These are phyloP conservation scores for Eurystomus glaucurus DNA, from an alignment of 2,797 vertebrate species.

Conservation along the genomic window DNA sequence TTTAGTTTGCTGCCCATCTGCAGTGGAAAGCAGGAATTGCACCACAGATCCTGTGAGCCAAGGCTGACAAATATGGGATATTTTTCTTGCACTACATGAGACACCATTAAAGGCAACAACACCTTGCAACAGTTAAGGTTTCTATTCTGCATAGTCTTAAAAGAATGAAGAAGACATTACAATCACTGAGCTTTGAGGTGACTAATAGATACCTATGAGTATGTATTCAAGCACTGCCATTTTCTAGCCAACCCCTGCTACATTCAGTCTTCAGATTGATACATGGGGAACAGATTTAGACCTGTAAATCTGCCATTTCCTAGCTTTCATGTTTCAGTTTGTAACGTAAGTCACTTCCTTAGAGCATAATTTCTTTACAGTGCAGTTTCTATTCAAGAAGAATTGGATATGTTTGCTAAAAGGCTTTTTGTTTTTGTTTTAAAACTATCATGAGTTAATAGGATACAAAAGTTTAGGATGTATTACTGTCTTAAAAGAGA, in stretches of 20 bases:
- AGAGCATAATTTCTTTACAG: neutral
- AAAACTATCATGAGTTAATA: neutral
- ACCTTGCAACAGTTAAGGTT: neutral
- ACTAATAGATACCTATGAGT: neutral
- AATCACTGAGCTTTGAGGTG: neutral
- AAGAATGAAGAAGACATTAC: neutral
- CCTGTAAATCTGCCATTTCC: neutral
- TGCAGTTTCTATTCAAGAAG: neutral
- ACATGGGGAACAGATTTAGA: neutral
- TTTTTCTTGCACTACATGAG: neutral
- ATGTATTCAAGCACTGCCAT: neutral
- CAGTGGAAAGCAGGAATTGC: neutral
- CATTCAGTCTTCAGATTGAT: neutral
- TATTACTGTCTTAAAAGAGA: neutral
- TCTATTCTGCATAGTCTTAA: neutral
- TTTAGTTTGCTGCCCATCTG: neutral
- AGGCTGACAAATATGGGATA: neutral
- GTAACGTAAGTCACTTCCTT: neutral
- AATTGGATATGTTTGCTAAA: neutral
- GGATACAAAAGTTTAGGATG: neutral
- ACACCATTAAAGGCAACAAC: neutral
- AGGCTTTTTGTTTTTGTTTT: neutral
- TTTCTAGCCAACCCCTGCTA: neutral
- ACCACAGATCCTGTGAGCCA: neutral
- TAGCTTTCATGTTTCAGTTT: neutral